Evolutionary conservation across 2,797 vertebrate genomes (phyloP).

Genomic region (Pterois miles): DNA sequence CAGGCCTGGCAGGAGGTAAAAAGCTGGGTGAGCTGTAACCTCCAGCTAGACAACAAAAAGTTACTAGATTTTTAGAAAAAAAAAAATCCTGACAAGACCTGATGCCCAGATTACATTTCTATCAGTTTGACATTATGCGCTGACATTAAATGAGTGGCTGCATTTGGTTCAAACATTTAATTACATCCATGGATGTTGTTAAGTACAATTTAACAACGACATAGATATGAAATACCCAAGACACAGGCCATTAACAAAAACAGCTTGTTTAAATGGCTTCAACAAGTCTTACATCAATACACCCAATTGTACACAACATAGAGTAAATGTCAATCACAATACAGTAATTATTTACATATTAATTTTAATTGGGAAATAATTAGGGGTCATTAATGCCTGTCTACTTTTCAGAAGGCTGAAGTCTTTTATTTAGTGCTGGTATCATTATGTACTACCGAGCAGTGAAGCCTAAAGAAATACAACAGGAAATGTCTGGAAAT

Average conservation of each 20-base stretch:
- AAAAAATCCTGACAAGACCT: background rate
- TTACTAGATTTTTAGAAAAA: conserved; percentile 14
- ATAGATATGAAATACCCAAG: background rate
- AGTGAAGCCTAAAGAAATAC: background rate
- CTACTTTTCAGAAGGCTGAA: conserved; percentile 30
- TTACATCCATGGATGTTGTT: background rate
- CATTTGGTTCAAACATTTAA: background rate
- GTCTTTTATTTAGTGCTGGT: conserved; percentile 60
- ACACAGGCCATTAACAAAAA: background rate
- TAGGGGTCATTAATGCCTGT: background rate
- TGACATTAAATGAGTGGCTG: background rate
- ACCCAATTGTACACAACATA: background rate
- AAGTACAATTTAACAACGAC: background rate
- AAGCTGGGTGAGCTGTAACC: conserved; percentile 27
- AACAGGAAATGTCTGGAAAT: background rate
- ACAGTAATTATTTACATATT: background rate
- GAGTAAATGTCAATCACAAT: background rate
- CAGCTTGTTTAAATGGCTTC: background rate
- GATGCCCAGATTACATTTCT: background rate
- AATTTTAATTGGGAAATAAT: background rate
- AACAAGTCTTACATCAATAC: background rate
- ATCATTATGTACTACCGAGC: conserved; percentile 20
- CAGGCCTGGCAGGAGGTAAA: conserved; percentile 37
- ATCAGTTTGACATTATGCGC: background rate
- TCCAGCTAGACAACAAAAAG: conserved; percentile 32